A percentile compares a stretch with the other conserved stretches of the same genome.
These are phyloP conservation scores for Sminthurinus aureus DNA, from an alignment of 2,888 invertebrate species.

Conservation along the genomic window DNA sequence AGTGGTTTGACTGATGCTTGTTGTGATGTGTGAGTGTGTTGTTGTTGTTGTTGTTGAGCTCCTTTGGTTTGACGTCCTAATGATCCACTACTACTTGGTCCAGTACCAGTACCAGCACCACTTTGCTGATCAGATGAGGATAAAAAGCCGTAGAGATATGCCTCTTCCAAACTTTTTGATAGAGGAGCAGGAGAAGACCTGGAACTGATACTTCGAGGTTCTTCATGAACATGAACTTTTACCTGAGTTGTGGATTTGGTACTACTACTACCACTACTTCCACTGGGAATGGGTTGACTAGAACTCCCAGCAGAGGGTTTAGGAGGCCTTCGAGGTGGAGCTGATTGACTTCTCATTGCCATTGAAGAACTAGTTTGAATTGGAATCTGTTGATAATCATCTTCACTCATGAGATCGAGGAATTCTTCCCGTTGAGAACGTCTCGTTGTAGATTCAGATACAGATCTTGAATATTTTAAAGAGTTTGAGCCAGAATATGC, in stretches of 20 bases:
- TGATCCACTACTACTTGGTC: not conserved
- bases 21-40: not conserved
- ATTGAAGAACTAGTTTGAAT: conserved; percentile 12
- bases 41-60: not conserved
- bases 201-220: conserved; percentile 52
- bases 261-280: conserved; percentile 34
- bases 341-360: conserved; percentile 53
- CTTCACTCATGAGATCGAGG: conserved; percentile 51
- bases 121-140: not conserved
- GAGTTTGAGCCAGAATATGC: conserved; percentile 15
- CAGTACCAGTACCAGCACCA: not conserved
- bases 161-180: conserved; percentile 56
- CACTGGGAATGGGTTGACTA: not conserved
- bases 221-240: conserved; percentile 59
- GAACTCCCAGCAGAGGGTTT: conserved; percentile 8
- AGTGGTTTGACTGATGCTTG: conserved; percentile 61
- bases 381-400: conserved; percentile 60
- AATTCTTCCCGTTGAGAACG: conserved; percentile 50
- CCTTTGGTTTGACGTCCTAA: not conserved
- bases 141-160: conserved; percentile 57
- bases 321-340: conserved; percentile 54
- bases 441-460: not conserved
- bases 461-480: conserved; percentile 35
- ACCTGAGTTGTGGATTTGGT: conserved; percentile 52
- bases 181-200: conserved; percentile 53